phyloP scores from a whole-genome alignment of 92 coral and sea anemone genomes.

The Siderastrea siderea region DNA sequence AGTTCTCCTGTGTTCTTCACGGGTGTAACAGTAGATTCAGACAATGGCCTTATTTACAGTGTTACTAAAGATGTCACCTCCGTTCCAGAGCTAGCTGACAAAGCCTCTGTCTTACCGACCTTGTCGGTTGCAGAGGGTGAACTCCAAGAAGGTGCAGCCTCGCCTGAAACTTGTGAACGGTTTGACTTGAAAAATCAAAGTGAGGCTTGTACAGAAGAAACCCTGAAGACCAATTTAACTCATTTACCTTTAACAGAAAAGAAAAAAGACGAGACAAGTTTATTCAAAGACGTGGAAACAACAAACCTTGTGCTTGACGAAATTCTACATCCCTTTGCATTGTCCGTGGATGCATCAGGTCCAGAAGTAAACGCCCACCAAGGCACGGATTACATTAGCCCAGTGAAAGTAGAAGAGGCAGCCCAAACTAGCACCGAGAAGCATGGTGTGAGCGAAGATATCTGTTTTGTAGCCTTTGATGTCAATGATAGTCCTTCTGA shows the following conservation, averaged over 20 bases:
- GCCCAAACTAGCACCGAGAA: not conserved
- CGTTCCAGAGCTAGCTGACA: not conserved
- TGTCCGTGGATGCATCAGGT: not conserved
- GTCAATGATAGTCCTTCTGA: not conserved
- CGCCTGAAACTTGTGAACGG: not conserved
- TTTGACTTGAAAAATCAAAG: not conserved
- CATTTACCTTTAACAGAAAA: not conserved
- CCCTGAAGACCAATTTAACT: not conserved
- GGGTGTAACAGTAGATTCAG: not conserved
- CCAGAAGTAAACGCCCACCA: not conserved
- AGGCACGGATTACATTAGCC: not conserved
- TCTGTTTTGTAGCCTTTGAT: conserved; percentile 22
- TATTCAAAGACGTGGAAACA: not conserved
- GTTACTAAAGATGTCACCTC: not conserved
- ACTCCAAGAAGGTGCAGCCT: not conserved
- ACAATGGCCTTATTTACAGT: not conserved
- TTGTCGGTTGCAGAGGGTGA: not conserved
- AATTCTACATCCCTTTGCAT: not conserved
- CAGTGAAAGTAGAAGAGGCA: not conserved
- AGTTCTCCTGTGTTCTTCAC: not conserved
- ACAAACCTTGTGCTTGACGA: not conserved
- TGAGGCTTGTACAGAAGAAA: not conserved
- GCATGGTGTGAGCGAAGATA: not conserved
- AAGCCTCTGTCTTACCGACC: not conserved
- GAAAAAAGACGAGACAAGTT: not conserved